Conservation (phyloP, 2,888 invertebrate genomes). For the Caradrina clavipalpis region DNA sequence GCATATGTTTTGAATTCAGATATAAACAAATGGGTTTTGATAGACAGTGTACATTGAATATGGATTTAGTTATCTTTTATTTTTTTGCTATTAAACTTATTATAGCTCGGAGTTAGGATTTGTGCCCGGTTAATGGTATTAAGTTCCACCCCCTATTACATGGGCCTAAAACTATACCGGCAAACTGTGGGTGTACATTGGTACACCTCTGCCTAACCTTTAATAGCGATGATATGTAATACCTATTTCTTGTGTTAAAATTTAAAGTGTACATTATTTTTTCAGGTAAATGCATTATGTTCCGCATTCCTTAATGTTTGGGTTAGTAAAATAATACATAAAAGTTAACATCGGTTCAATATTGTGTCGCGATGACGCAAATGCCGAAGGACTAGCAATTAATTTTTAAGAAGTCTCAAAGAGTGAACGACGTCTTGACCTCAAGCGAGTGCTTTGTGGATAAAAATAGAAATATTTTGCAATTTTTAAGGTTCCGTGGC, state of each 20-base stretch:
- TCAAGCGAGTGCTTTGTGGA: background rate
- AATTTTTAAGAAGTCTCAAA: slow-evolving; percentile 13
- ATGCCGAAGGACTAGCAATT: background rate
- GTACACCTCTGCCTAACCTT: no score
- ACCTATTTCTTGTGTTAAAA: slow-evolving; percentile 4
- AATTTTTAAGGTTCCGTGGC: background rate
- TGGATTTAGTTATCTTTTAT: background rate
- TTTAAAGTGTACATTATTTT: background rate
- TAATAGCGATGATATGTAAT: no score
- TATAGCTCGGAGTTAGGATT: no score
- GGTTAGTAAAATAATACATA: background rate
- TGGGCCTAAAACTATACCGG: no score
- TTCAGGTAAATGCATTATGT: background rate
- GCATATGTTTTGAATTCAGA: slow-evolving; percentile 55
- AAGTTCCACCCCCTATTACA: no score
- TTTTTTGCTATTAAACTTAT: background rate
- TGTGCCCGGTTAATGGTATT: no score
- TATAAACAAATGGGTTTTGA: slow-evolving; percentile 57
- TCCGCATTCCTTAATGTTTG: background rate
- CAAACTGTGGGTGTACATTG: no score
- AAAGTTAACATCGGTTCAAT: background rate
- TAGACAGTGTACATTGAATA: slow-evolving; percentile 27
- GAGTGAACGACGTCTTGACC: background rate
- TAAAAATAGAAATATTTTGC: slow-evolving; percentile 11
- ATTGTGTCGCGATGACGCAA: slow-evolving; percentile 7